These are phyloP conservation scores for human DNA, from an alignment of 2,113 vertebrate genomes.

Conservation along the genomic window DNA sequence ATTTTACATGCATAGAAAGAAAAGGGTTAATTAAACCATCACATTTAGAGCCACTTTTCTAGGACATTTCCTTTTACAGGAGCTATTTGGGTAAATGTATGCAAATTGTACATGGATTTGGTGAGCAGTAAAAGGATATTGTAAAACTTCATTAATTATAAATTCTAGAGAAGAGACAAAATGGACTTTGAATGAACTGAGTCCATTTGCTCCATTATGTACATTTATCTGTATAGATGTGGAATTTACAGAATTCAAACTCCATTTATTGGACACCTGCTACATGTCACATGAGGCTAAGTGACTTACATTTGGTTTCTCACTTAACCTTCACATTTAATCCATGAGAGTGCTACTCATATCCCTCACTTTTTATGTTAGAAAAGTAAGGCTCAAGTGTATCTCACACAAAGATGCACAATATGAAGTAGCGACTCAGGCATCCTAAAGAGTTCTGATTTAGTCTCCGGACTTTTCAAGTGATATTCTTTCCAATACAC, in stretches of 20 bases:
- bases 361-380: background rate
- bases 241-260: slow-evolving; percentile 9
- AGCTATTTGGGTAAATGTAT: slow-evolving; percentile 41
- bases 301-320: slow-evolving; percentile 16
- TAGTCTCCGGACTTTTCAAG: background rate
- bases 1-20: background rate
- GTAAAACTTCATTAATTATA: slow-evolving; percentile 60
- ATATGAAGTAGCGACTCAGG: background rate
- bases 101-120: slow-evolving; percentile 40
- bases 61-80: slow-evolving; percentile 43
- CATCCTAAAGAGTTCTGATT: background rate
- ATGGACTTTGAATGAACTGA: slow-evolving; percentile 47
- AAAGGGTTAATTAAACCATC: slow-evolving; percentile 50
- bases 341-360: background rate
- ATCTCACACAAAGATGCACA: background rate
- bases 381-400: background rate
- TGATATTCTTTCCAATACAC: background rate
- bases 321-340: background rate
- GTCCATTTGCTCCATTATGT: slow-evolving; percentile 78
- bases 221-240: background rate
- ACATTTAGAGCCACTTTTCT: slow-evolving; percentile 37
- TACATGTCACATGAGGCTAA: slow-evolving; percentile 2
- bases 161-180: slow-evolving; percentile 51
- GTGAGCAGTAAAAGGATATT: slow-evolving; percentile 33
- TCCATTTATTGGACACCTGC: slow-evolving; percentile 17